Evolutionary conservation across 2,888 invertebrate species (phyloP).

Genomic region (Amitus sp.): DNA sequence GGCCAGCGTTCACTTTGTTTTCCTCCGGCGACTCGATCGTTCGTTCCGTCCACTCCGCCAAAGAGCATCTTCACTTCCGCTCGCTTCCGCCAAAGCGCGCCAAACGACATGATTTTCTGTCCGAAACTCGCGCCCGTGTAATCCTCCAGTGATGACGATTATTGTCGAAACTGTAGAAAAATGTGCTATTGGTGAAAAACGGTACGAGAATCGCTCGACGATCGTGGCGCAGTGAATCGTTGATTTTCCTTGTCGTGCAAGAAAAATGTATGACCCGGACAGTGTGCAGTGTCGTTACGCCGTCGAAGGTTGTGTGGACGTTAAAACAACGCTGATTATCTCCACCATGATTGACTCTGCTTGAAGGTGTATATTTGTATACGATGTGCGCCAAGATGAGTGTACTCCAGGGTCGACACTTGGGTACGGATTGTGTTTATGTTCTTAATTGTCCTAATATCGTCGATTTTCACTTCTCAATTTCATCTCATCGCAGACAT

Average conservation of each 20-base stretch:
- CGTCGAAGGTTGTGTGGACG: neutral
- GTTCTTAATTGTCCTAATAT: conserved; percentile 9
- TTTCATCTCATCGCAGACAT: neutral
- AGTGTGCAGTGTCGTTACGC: neutral
- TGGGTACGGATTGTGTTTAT: conserved; percentile 54
- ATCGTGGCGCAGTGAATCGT: neutral
- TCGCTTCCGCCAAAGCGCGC: neutral
- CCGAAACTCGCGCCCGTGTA: neutral
- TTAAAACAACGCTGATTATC: neutral
- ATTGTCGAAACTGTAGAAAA: neutral
- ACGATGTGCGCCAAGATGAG: conserved; percentile 65
- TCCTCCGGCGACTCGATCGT: conserved; percentile 27
- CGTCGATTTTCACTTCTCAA: neutral
- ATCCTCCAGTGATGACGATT: neutral
- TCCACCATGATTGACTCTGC: conserved; percentile 18
- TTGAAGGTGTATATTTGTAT: conserved; percentile 20
- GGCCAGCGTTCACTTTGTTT: conserved; percentile 50
- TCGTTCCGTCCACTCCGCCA: conserved; percentile 30
- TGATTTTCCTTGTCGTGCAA: neutral
- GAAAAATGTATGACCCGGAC: neutral
- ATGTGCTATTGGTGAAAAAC: neutral
- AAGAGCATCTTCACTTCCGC: conserved; percentile 43
- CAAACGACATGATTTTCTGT: neutral
- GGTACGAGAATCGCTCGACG: no score
- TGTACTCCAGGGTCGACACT: conserved; percentile 63